These are phyloP conservation scores for Escarpia spicata DNA, from an alignment of 2,888 invertebrate genomes.

Conservation along the genomic window DNA sequence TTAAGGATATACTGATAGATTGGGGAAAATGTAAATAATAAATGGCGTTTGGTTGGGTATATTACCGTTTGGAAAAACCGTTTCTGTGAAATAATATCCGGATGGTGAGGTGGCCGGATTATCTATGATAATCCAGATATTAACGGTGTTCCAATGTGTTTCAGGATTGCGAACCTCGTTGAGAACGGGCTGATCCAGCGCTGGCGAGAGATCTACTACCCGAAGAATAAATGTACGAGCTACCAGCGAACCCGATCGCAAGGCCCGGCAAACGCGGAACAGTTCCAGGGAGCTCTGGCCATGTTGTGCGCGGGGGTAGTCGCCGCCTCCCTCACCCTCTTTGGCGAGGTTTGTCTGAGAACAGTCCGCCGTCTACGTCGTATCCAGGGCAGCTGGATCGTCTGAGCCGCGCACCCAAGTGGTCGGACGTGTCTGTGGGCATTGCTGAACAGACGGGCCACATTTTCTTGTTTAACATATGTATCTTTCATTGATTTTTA, in stretches of 20 bases:
- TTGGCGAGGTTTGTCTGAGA: background rate
- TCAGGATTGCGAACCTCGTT: conserved; percentile 32
- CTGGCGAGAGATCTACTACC: conserved; percentile 34
- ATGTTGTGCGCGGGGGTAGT: conserved; percentile 1
- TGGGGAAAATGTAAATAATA: background rate
- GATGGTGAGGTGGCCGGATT: background rate
- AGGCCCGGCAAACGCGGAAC: background rate
- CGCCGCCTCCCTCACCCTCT: background rate
- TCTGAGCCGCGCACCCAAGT: background rate
- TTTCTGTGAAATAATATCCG: too few relatives aligned
- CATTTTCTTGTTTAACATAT: too few relatives aligned
- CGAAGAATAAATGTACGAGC: conserved; percentile 27
- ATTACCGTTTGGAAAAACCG: too few relatives aligned
- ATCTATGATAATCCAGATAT: background rate
- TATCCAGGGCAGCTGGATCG: background rate
- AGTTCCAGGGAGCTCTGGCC: conserved; percentile 19
- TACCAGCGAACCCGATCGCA: background rate
- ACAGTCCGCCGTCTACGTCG: background rate
- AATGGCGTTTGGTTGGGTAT: too few relatives aligned
- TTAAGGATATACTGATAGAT: background rate
- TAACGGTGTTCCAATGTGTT: background rate
- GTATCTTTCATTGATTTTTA: too few relatives aligned
- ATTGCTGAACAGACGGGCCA: too few relatives aligned
- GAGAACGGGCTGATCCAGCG: conserved; percentile 36
- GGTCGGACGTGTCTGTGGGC: background rate